A percentile compares a stretch with the other conserved stretches of the same genome.
phyloP scores from a whole-genome alignment of 2,888 invertebrate genomes.

The Eilema depressum region DNA sequence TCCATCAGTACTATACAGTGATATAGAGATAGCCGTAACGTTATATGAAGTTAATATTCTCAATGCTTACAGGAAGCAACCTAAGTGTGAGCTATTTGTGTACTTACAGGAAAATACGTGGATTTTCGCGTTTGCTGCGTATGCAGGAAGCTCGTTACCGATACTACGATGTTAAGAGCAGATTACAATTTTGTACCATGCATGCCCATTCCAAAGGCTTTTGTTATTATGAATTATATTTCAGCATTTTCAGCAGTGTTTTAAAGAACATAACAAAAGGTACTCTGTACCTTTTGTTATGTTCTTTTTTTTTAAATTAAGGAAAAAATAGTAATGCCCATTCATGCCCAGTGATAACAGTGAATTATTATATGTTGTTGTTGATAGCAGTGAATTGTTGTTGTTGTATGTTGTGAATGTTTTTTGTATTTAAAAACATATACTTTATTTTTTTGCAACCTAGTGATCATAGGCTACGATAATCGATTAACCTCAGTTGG shows the following conservation, averaged over 20 bases:
- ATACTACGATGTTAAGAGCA: slow-evolving; percentile 35
- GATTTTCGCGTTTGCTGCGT: slow-evolving; percentile 11
- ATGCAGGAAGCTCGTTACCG: slow-evolving; percentile 28
- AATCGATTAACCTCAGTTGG: too few species aligned
- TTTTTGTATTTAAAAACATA: not conserved
- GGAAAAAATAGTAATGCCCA: not conserved
- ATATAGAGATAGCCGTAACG: too few species aligned
- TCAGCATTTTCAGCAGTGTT: not conserved
- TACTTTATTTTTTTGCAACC: not conserved
- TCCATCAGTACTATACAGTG: too few species aligned
- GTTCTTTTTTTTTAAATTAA: not conserved
- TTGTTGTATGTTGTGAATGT: too few species aligned
- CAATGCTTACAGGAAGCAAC: slow-evolving; percentile 13
- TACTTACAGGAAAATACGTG: slow-evolving; percentile 14
- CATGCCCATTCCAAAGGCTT: not conserved
- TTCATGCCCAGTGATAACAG: not conserved
- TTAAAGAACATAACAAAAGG: not conserved
- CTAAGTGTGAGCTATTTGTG: slow-evolving; percentile 18
- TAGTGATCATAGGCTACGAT: too few species aligned
- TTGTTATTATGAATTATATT: not conserved
- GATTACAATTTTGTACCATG: slow-evolving; percentile 34
- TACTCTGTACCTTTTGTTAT: too few species aligned
- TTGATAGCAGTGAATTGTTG: not conserved
- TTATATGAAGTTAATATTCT: not conserved
- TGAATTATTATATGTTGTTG: not conserved